A percentile compares a stretch with the other conserved stretches of the same genome.
These are phyloP conservation scores for Pardalotus punctatus DNA, from an alignment of 2,113 vertebrate genomes.

Conservation along the genomic window DNA sequence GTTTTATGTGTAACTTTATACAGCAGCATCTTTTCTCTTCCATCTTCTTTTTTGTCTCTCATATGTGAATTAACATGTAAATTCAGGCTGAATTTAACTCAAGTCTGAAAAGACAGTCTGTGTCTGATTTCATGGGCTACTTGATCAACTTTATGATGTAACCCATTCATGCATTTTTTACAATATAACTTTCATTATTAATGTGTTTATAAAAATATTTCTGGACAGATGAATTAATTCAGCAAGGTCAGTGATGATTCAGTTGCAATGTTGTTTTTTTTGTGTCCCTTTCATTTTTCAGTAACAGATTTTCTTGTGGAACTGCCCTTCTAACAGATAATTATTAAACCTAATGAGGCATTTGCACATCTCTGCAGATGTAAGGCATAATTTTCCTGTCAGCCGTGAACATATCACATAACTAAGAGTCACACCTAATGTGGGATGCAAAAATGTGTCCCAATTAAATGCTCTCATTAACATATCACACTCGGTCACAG, in stretches of 20 bases:
- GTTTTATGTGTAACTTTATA: not conserved
- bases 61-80: not conserved
- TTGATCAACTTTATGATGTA: not conserved
- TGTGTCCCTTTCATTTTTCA: not conserved
- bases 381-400: constrained; percentile 48
- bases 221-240: not conserved
- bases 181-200: not conserved
- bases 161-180: not conserved
- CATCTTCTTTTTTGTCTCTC: not conserved
- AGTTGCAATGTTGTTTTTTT: not conserved
- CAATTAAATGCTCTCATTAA: constrained; percentile 47
- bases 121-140: not conserved
- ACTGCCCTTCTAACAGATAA: constrained; percentile 2
- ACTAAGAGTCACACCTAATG: not conserved
- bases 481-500: not conserved
- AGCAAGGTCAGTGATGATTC: not conserved
- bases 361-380: constrained; percentile 20
- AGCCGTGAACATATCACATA: not conserved
- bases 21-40: not conserved
- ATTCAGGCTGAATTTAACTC: not conserved
- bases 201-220: not conserved
- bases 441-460: constrained; percentile 8
- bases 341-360: constrained; percentile 45
- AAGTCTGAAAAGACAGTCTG: not conserved
- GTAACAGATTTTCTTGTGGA: not conserved